Evolutionary conservation across 2,888 invertebrate species (phyloP), one percentile per base, ranked within the genome.

Genomic region (Poecilus cupreus): DNA sequence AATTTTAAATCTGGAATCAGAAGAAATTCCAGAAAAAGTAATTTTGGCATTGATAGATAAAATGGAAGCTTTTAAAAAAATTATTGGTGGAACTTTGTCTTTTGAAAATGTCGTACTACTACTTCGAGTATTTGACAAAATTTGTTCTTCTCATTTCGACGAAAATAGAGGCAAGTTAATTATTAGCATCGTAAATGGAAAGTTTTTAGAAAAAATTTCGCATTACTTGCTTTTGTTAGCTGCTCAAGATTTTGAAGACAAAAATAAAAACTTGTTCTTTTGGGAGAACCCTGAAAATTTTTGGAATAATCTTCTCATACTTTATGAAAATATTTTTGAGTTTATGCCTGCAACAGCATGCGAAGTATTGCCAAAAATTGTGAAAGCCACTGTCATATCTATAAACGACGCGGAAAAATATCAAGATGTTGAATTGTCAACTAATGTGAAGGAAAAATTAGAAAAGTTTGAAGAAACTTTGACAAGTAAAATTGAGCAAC

Each of bases 321-420:
- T 80, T n/a, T 74, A 46, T 46, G 80, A 80, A 60, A 26, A 32
- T 46, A 46, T 74, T 46, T 75, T 80, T 46, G 22, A 51, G 8
- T 24, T 80, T 37, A 80, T 74, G 24, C 57, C 80, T 13, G 39
- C 22, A 11, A 60, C 57, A 26, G 80, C 60, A n/a, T 80, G 80
- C 26, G 75, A 80, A 11, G 18, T 80, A 26, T 24, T 80, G 5
- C 43, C 60, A 39, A 74, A 80, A 80, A 39, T 80, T 22, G 57
- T 74, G 3, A 75, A 75, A 60, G 16, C n/a, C 22, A 74, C 60
- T 24, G 1, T 22, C 26, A 22, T 80, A 1, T 4, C 43, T 11
- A 26, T 80, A 11, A 20, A 39, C 24, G 24, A 57, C 24, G 24
- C 74, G 4, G 24, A 74, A 57, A 39, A 24, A 24, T 11, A 72